Base-by-base conservation (phyloP, 2,888 invertebrate genomes). In the Drosophila suboccidentalis region DNA sequence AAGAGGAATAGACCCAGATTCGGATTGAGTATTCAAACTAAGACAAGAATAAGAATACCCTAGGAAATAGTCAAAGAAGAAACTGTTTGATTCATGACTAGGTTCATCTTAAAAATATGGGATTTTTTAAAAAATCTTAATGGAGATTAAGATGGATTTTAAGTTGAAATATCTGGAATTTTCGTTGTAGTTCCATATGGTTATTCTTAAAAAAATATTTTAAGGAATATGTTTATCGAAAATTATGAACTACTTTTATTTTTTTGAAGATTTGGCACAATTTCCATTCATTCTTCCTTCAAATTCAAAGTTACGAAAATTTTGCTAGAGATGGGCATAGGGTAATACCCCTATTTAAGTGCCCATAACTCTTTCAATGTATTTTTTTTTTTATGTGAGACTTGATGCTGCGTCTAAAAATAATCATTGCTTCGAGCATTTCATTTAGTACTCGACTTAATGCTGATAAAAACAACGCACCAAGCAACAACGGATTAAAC, bases 401-500 rank as follows among this genome's bases (percentile, higher is more conserved):
- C 59, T 55, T 49, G 49, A 63, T 26, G 55, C 34, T 58, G 58
- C 8, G 63, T 76, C 62, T 73, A 76, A 76, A 76, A 72, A 76
- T 76, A 75, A 75, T 75, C 61, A 32, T 46, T 38, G 19, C 47
- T 19, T 5, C 57, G 58, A 53, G 53, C 65, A 68, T 67, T 72
- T 57, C 73, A 66, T 67, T 72, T 51, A 60, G 62, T 74, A 65
- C 74, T 66, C 36, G 67, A 50, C 57, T 65, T 57, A 32, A 44
- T 47, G 67, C 80, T 84, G 84, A 83, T 84, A 82, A 22, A 15
- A 22, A 15, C 36, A 55, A 68, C 36, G 64, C 80, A 74, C 76
- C 82, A 82, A 66, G 80, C 85, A 83, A 86, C 86, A 83, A 76
- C 75, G 83, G 71, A 75, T 78, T 80, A 77, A 71, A 65, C 60